Evolutionary conservation across 1,140 invertebrate species (phyloP), one percentile per base, ranked within the genome.

Genomic region (Lordiphosa stackelbergi): DNA sequence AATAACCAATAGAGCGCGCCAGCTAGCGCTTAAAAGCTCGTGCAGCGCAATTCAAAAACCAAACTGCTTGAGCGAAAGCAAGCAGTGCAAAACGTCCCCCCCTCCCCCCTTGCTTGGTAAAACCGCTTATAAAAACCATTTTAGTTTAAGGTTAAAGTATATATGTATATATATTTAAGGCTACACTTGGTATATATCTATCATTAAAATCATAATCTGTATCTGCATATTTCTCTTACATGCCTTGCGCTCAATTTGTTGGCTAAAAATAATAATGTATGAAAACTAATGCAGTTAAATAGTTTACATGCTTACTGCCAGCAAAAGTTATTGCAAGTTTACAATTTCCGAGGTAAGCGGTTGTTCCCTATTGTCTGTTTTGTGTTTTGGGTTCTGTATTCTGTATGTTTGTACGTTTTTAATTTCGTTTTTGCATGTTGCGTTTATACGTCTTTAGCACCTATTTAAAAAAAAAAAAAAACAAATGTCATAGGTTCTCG

Each of bases 341-440:
- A 86, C 72, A 81, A 86, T 86, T 86, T 86, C 73, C 79, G 78
- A 86, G 85, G 85, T 86, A 86, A 86, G 85, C 74, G 69, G 72
- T 48, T 54, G 53, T 63, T 46, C 47, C 38, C 42, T 48, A 51
- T 38, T 53, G 11, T 40, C 60, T 43, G 34, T 52, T 55, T 34
- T 57, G 47, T 52, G 34, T 41, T 46, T 43, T 38, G 52, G 37
- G 38, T 66, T 41, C 36, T 72, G n/a, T 22, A 16, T 38, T n/a
- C 7, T 36, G 41, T 36, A 16, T 45, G 37, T 49, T 64, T 66
- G 12, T 40, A 31, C 38, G 42, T 37, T 41, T 31, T 43, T 47
- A 37, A 40, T 45, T 46, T 41, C 42, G 45, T 53, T 66, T 51
- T 46, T 46, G 64, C 66, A 68, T 69, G 64, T 60, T 45, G 24